phyloP scores from a whole-genome alignment of 2,888 invertebrate genomes.

The Hirtodrosophila cameraria region DNA sequence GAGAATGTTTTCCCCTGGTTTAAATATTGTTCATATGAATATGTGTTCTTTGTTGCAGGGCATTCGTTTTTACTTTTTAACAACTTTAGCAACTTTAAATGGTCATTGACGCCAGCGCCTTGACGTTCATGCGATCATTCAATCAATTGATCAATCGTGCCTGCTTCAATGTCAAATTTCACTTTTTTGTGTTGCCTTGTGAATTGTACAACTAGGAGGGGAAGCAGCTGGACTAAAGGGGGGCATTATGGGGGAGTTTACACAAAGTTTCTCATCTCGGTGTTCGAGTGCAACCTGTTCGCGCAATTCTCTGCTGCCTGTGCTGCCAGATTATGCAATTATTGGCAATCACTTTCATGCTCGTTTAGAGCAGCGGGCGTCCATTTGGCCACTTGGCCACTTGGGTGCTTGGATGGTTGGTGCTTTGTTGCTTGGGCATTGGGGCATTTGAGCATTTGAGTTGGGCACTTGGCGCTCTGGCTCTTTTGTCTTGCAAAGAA shows the following conservation, averaged over 20 bases:
- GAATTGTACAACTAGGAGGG: constrained; percentile 22
- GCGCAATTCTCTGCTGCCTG: constrained; percentile 56
- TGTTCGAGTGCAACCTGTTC: constrained; percentile 70
- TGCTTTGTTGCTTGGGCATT: constrained; percentile 16
- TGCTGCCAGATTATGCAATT: constrained; percentile 72
- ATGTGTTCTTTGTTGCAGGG: constrained; percentile 66
- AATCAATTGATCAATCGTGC: constrained; percentile 61
- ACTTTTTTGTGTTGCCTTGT: constrained; percentile 52
- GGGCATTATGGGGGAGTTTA: too few species aligned
- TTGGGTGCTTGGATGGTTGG: constrained; percentile 32
- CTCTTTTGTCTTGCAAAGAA: constrained; percentile 62
- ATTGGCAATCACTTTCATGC: constrained; percentile 77
- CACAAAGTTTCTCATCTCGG: constrained; percentile 1
- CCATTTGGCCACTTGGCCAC: constrained; percentile 32
- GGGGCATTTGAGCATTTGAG: too few species aligned
- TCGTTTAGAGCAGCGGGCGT: constrained; percentile 74
- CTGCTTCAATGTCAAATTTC: constrained; percentile 73
- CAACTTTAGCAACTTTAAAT: constrained; percentile 52
- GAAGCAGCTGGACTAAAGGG: too few species aligned
- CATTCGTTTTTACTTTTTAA: constrained; percentile 46
- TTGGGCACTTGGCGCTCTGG: constrained; percentile 37
- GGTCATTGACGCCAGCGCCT: constrained; percentile 63
- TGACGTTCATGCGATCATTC: constrained; percentile 17
- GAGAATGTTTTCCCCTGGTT: constrained; percentile 60
- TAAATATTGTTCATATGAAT: constrained; percentile 48